Base-by-base conservation (phyloP, 1,140 invertebrate genomes). In the Kradibia gibbosae region DNA sequence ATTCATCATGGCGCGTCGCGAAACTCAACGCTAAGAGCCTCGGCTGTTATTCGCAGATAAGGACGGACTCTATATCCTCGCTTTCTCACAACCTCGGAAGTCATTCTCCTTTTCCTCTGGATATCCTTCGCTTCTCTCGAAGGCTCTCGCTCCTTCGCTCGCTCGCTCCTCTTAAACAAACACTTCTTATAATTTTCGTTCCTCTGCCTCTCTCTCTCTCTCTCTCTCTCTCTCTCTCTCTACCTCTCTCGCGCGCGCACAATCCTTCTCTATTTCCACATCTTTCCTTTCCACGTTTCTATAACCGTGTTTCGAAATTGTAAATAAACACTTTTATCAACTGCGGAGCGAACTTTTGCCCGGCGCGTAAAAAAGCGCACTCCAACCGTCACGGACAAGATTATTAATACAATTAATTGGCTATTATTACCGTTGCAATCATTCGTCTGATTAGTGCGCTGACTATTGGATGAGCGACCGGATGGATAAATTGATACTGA, bases 1-100 rank as follows among this genome's bases (percentile, higher is more conserved):
- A 90, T 91, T 89, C 88, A 91, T 91, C 90, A 90, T 89, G 86
- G 86, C 86, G 84, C 87, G 79, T 88, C n/a, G 78, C 67, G 60
- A 73, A 50, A 57, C 22, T 60, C 71, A 84, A 78, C 67, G 70
- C 34, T 75, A 82, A 82, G 82, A 80, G 82, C 84, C 83, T 83
- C 84, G 86, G 84, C 87, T 87, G 90, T 86, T 88, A 88, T 86
- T 84, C 83, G 85, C 77, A 89, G 89, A 90, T 91, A 91, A 90
- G 88, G 85, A 88, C 85, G 87, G 87, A 89, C 89, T 87, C 88
- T 90, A 88, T 88, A 89, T 90, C 71, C 75, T 79, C 67, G 75
- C 80, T 25, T 60, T 60, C n/a, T 11, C 22, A 34, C 60, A 65
- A 4, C 60, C 60, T 20, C 8, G 60, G 22, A 22, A 34, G 25